Percentiles rank a stretch among this genome's conserved stretches.
Conservation (phyloP, 2,888 invertebrate species). For the Lymantria monacha region DNA sequence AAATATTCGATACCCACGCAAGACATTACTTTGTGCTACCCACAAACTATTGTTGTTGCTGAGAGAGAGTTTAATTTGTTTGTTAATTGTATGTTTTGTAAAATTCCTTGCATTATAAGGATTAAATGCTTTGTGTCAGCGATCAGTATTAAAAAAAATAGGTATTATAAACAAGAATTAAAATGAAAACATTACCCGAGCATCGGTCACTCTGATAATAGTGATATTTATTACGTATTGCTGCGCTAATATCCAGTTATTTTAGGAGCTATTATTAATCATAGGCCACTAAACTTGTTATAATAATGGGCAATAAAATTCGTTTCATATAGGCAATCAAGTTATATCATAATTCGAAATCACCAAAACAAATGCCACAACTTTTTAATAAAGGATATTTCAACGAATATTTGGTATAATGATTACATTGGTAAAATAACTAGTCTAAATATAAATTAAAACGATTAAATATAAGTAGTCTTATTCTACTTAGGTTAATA, state of each 20-base stretch:
- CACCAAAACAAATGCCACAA: slow-evolving; percentile 39
- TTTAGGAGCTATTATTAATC: background rate
- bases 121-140: too few relatives aligned
- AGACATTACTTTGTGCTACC: too few relatives aligned
- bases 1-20: too few relatives aligned
- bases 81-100: too few relatives aligned
- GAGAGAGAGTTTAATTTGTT: too few relatives aligned
- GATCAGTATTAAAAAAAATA: too few relatives aligned
- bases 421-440: slow-evolving; percentile 26
- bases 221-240: too few relatives aligned
- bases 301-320: too few relatives aligned
- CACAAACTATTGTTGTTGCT: too few relatives aligned
- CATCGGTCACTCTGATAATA: background rate
- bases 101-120: too few relatives aligned
- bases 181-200: too few relatives aligned
- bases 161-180: too few relatives aligned
- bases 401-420: slow-evolving; percentile 46
- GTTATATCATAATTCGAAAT: slow-evolving; percentile 19
- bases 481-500: slow-evolving; percentile 17
- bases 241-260: background rate
- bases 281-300: background rate
- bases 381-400: slow-evolving; percentile 35
- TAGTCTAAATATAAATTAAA: slow-evolving; percentile 33
- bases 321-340: background rate
- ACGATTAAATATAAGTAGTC: slow-evolving; percentile 13